Conservation (phyloP, 2,113 vertebrate genomes). For the Calyptomena viridis region DNA sequence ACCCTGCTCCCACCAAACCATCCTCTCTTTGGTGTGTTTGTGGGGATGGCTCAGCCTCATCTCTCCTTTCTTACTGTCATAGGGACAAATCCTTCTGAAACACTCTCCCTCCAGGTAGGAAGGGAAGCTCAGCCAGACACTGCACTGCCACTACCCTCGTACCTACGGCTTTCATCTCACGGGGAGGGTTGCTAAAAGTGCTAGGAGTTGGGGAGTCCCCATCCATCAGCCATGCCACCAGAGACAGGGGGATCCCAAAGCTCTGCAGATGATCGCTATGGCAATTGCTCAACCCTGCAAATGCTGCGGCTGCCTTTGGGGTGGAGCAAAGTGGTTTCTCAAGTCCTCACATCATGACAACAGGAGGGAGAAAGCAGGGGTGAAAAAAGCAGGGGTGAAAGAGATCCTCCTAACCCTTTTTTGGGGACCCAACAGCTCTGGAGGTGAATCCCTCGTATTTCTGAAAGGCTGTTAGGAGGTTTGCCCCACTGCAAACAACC, state of each 20-base stretch:
- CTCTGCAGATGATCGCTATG: conserved; percentile 25
- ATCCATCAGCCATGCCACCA: background rate
- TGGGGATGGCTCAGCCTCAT: background rate
- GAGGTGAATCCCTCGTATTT: background rate
- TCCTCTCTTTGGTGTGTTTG: background rate
- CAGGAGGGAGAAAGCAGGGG: background rate
- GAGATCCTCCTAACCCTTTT: background rate
- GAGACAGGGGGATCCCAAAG: conserved; percentile 34
- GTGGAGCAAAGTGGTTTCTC: conserved; percentile 2
- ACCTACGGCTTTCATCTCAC: background rate
- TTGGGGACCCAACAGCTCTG: background rate
- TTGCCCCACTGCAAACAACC: background rate
- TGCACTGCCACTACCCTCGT: rapidly evolving
- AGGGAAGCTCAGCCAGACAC: background rate
- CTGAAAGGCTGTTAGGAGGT: background rate
- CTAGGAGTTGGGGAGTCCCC: background rate
- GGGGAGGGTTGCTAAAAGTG: background rate
- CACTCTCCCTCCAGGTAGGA: background rate
- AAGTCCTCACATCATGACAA: background rate
- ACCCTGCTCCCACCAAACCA: rapidly evolving
- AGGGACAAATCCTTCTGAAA: background rate
- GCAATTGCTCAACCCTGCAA: conserved; percentile 30
- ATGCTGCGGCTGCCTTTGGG: background rate
- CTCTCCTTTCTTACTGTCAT: background rate
- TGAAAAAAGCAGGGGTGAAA: background rate